Conservation (phyloP, 2,113 vertebrate species). For the Parus major region DNA sequence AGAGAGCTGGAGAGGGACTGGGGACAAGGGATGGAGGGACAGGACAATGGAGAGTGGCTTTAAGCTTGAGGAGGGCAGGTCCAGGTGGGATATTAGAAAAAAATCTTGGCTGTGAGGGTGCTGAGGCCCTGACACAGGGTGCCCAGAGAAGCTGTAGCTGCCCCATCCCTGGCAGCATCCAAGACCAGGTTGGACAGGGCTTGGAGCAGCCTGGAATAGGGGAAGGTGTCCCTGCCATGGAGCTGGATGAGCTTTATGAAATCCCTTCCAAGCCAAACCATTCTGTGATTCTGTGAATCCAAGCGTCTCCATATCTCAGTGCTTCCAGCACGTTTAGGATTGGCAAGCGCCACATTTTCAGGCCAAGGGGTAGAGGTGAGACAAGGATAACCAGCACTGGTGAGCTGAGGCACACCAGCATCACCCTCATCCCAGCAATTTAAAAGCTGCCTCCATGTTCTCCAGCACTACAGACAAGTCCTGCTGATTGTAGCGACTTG, state of each 20-base stretch:
- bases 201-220: background rate
- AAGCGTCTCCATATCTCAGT: background rate
- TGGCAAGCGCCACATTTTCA: accelerated
- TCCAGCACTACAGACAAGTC: background rate
- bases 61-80: background rate
- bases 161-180: background rate
- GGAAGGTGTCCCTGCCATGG: background rate
- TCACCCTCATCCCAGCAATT: background rate
- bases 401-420: background rate
- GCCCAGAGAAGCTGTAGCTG: background rate
- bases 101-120: background rate
- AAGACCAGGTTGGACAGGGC: accelerated
- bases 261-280: background rate
- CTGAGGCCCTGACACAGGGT: accelerated
- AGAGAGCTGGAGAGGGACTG: background rate
- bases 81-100: background rate
- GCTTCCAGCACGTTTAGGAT: background rate
- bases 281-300: background rate
- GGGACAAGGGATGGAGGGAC: accelerated
- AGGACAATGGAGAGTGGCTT: background rate
- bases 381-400: background rate
- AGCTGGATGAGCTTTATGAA: background rate
- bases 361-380: accelerated
- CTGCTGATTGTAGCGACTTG: background rate
- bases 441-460: accelerated